A percentile compares a stretch with the other conserved stretches of the same genome.
phyloP scores from a whole-genome alignment of 2,797 vertebrate species.

The Bradypodion ventrale region DNA sequence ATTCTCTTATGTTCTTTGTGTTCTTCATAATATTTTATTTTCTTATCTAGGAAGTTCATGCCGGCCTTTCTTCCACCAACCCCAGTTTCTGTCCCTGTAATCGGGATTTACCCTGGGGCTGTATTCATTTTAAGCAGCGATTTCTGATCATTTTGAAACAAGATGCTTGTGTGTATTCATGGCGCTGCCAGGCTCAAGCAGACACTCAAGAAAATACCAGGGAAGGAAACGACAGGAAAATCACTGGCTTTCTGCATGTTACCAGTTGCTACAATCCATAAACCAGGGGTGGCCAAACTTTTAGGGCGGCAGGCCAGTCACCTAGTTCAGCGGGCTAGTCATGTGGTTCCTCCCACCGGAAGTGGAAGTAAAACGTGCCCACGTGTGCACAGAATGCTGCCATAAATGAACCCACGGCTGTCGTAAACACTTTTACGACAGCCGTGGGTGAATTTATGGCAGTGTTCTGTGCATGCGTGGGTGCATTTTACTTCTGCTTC shows the following conservation, averaged over 20 bases:
- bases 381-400: too few relatives aligned
- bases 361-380: too few relatives aligned
- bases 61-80: not conserved
- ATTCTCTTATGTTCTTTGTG: slow-evolving; percentile 33
- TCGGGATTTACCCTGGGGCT: slow-evolving; percentile 58
- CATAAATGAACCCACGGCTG: too few relatives aligned
- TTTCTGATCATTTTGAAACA: slow-evolving; percentile 49
- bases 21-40: not conserved
- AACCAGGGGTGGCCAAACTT: too few relatives aligned
- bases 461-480: too few relatives aligned
- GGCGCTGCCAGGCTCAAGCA: slow-evolving; percentile 29
- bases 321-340: too few relatives aligned
- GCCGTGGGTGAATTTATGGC: too few relatives aligned
- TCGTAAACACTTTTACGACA: too few relatives aligned
- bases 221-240: not conserved
- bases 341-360: too few relatives aligned
- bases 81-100: slow-evolving; percentile 12
- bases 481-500: too few relatives aligned
- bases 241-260: not conserved
- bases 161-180: slow-evolving; percentile 38
- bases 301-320: too few relatives aligned
- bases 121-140: slow-evolving; percentile 29
- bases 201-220: not conserved
- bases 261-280: not conserved
- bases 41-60: slow-evolving; percentile 11